Conservation (phyloP, 2,113 vertebrate species). For the Perognathus longimembris region DNA sequence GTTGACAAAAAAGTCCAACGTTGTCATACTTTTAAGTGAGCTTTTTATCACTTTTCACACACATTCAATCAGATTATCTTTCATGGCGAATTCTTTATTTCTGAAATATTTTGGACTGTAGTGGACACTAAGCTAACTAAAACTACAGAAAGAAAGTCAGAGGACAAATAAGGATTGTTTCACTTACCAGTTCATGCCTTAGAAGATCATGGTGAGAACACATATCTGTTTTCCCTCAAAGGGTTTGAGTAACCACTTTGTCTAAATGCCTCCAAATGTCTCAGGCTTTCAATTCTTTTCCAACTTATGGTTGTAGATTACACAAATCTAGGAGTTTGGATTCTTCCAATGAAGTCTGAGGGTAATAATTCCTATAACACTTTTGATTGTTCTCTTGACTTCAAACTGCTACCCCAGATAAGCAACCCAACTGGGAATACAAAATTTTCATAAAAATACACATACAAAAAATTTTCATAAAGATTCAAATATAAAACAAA, state of each 20-base stretch:
- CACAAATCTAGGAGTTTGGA: background rate
- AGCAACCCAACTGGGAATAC: background rate
- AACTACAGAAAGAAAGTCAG: background rate
- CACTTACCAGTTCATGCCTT: background rate
- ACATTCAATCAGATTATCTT: too few relatives aligned
- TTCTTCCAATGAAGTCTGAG: background rate
- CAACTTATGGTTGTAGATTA: background rate
- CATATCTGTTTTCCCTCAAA: background rate
- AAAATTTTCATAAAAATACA: background rate
- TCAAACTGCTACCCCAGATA: background rate
- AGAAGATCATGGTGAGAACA: background rate
- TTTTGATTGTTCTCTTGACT: background rate
- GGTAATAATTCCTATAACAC: background rate
- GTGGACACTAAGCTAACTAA: background rate
- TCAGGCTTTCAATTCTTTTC: background rate
- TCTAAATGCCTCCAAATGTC: background rate
- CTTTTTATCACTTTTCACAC: background rate
- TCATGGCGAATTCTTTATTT: background rate
- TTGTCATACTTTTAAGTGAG: background rate
- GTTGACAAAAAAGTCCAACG: background rate
- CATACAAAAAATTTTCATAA: background rate
- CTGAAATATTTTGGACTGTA: background rate
- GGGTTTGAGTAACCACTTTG: background rate
- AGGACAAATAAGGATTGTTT: too few relatives aligned
- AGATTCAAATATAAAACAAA: constrained; percentile 6